phyloP scores from a whole-genome alignment of 37 sponge, comb jelly and placozoan species.

The Tethya wilhelma region DNA sequence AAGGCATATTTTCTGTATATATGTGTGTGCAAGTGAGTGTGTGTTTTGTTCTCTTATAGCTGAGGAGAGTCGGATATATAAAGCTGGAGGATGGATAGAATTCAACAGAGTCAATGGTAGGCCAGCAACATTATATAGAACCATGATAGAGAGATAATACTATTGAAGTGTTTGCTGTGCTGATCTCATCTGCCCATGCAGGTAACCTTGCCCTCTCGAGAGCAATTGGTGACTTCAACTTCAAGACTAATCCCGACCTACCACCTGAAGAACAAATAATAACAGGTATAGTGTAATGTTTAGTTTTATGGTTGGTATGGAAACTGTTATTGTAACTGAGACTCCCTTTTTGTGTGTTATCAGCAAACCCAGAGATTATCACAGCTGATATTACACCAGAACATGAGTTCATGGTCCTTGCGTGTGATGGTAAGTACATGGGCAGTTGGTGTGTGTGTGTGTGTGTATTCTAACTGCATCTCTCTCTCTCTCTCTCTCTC shows the following conservation, averaged over 20 bases:
- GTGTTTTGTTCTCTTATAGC: conserved; percentile 30
- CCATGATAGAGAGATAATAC: too few relatives aligned
- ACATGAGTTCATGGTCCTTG: conserved; percentile 89
- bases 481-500: background rate
- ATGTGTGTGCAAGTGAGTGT: conserved; percentile 6
- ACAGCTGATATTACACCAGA: conserved; percentile 54
- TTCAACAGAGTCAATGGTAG: conserved; percentile 93
- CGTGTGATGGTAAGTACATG: conserved; percentile 86
- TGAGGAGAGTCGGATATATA: conserved; percentile 75
- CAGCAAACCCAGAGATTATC: conserved; percentile 84
- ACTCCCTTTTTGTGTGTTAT: background rate
- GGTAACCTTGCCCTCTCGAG: conserved; percentile 91
- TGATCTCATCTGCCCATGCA: background rate
- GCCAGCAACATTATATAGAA: background rate
- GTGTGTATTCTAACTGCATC: background rate
- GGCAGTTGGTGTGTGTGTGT: background rate
- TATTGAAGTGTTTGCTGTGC: background rate
- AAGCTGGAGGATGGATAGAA: conserved; percentile 94
- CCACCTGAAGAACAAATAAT: conserved; percentile 88
- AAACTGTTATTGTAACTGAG: background rate
- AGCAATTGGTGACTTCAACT: conserved; percentile 93
- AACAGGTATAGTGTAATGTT: conserved; percentile 54
- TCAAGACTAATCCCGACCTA: conserved; percentile 64
- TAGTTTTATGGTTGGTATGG: background rate
- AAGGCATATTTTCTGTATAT: background rate